Evolutionary conservation across 2,113 vertebrate species (phyloP).

Genomic region (Ammodytes marinus): DNA sequence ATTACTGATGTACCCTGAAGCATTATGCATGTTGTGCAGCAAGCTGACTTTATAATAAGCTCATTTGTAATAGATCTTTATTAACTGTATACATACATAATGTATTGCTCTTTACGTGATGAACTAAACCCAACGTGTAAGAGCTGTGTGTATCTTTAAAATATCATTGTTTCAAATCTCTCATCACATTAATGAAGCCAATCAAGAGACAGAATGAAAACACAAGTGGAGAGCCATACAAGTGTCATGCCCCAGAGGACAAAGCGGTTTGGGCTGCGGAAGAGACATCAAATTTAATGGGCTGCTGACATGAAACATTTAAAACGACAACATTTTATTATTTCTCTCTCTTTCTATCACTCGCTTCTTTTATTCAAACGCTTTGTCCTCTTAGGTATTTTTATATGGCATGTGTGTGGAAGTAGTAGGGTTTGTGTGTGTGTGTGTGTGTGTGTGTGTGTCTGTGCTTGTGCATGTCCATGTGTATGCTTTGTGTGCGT

Average conservation of each 20-base stretch:
- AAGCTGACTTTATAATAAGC: constrained; percentile 17
- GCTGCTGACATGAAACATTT: constrained; percentile 45
- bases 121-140: constrained; percentile 1
- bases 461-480: constrained; percentile 9
- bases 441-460: constrained; percentile 23
- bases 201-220: constrained; percentile 49
- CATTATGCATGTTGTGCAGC: constrained; percentile 29
- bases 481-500: constrained; percentile 8
- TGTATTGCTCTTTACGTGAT: neutral
- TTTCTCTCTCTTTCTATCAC: constrained; percentile 18
- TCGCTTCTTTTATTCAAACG: constrained; percentile 18
- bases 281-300: constrained; percentile 29
- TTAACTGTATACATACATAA: constrained; percentile 12
- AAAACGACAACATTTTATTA: constrained; percentile 47
- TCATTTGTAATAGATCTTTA: constrained; percentile 35
- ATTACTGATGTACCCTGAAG: constrained; percentile 27
- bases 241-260: constrained; percentile 38
- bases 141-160: constrained; percentile 16
- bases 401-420: neutral
- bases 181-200: constrained; percentile 50
- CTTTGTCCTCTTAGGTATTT: constrained; percentile 38
- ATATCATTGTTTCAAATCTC: constrained; percentile 18
- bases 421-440: constrained; percentile 13
- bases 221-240: constrained; percentile 37
- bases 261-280: constrained; percentile 54